Conservation (phyloP, 1,140 invertebrate genomes). For the Drosophila kanapiae region DNA sequence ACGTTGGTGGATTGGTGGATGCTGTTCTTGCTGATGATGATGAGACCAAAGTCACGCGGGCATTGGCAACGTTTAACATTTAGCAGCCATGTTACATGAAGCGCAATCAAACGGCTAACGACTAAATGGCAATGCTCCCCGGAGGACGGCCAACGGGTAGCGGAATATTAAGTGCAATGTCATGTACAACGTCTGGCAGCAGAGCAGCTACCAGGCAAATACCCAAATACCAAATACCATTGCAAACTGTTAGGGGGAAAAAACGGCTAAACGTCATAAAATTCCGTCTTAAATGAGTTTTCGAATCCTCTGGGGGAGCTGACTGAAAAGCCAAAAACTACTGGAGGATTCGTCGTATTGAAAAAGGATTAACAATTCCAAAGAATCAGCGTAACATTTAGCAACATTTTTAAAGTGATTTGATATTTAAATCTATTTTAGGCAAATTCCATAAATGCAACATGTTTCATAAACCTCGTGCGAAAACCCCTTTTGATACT, state of each 20-base stretch:
- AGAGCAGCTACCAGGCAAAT: slow-evolving; percentile 9
- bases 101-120: slow-evolving; percentile 79
- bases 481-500: slow-evolving; percentile 48
- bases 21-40: slow-evolving; percentile 56
- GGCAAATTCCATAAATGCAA: too few species aligned
- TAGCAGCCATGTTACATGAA: slow-evolving; percentile 78
- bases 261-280: slow-evolving; percentile 15
- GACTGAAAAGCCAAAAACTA: background rate
- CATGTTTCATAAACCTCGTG: too few species aligned
- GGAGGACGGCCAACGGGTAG: slow-evolving; percentile 33
- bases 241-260: slow-evolving; percentile 5
- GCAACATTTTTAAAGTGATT: background rate
- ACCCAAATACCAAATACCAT: slow-evolving; percentile 13
- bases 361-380: background rate
- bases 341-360: background rate
- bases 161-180: slow-evolving; percentile 62
- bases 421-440: too few species aligned
- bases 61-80: slow-evolving; percentile 79
- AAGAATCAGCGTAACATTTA: background rate
- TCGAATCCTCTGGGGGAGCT: background rate
- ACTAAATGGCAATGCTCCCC: slow-evolving; percentile 71
- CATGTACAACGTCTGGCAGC: slow-evolving; percentile 41
- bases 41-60: slow-evolving; percentile 63
- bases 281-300: slow-evolving; percentile 24
- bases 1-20: slow-evolving; percentile 16